Conservation (phyloP, 1,140 invertebrate species). For the Heliconius nattereri region DNA sequence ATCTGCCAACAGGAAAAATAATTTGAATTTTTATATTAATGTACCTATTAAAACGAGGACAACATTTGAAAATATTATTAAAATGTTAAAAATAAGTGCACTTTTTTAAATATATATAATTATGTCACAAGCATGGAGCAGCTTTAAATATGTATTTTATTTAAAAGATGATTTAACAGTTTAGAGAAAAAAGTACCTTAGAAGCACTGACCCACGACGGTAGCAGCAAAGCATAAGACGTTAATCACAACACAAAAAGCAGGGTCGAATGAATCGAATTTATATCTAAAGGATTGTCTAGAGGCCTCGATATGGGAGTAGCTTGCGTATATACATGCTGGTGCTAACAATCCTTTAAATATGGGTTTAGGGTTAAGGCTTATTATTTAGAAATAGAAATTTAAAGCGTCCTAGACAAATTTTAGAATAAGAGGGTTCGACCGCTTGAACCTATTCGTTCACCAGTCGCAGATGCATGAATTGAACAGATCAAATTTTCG, state of each 20-base stretch:
- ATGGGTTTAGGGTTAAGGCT: constrained; percentile 52
- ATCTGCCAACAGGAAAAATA: too few relatives aligned
- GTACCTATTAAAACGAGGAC: constrained; percentile 7
- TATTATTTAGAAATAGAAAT: constrained; percentile 50
- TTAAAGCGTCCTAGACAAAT: constrained; percentile 37
- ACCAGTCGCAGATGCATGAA: constrained; percentile 11
- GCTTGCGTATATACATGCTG: constrained; percentile 12
- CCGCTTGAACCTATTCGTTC: constrained; percentile 8
- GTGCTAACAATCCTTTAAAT: constrained; percentile 52
- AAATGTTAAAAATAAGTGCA: background rate
- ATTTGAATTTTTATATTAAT: constrained; percentile 20
- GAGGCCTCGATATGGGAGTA: constrained; percentile 39
- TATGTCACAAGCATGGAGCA: constrained; percentile 27
- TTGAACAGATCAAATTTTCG: constrained; percentile 15
- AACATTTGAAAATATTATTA: background rate
- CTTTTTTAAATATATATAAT: background rate
- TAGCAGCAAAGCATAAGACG: constrained; percentile 77
- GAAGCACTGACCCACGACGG: constrained; percentile 73
- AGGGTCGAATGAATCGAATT: constrained; percentile 48
- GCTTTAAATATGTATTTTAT: constrained; percentile 51
- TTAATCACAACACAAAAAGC: constrained; percentile 77
- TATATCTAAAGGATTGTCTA: constrained; percentile 56
- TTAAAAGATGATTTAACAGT: constrained; percentile 51
- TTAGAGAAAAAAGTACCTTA: constrained; percentile 73
- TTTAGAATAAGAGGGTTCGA: constrained; percentile 11